Conservation (phyloP, 1,140 invertebrate species). For the Rhopalosiphum padi region DNA sequence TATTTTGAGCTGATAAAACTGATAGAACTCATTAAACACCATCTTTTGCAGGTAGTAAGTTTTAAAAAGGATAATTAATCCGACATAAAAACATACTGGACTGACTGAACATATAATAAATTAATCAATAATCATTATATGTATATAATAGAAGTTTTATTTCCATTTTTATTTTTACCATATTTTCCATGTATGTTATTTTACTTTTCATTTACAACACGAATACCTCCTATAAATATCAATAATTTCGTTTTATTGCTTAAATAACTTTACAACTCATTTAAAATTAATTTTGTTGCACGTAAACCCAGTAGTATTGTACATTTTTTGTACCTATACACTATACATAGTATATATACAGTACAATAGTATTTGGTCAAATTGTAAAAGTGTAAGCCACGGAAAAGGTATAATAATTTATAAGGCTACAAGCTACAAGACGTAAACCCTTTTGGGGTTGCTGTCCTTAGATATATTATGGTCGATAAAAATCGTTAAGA, state of each 20-base stretch:
- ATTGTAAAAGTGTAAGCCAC: neutral
- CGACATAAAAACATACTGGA: neutral
- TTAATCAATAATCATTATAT: too few species aligned
- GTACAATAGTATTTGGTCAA: neutral
- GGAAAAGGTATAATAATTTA: neutral
- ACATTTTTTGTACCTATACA: too few species aligned
- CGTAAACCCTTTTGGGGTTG: neutral
- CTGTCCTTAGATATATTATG: neutral
- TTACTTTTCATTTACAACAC: neutral
- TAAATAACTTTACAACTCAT: neutral
- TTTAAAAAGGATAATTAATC: conserved; percentile 2
- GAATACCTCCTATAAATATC: neutral
- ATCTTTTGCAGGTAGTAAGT: neutral
- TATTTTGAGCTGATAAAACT: neutral
- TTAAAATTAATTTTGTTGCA: neutral
- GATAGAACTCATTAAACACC: neutral
- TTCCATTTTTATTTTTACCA: neutral
- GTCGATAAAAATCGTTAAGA: conserved; percentile 7
- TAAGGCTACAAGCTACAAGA: neutral
- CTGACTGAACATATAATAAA: neutral
- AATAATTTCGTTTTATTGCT: neutral
- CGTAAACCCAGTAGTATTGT: neutral
- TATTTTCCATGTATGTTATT: neutral
- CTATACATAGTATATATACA: neutral
- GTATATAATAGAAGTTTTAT: neutral